Evolutionary conservation across 2,113 vertebrate species (phyloP).

Genomic region (Pelvicachromis taeniatus): DNA sequence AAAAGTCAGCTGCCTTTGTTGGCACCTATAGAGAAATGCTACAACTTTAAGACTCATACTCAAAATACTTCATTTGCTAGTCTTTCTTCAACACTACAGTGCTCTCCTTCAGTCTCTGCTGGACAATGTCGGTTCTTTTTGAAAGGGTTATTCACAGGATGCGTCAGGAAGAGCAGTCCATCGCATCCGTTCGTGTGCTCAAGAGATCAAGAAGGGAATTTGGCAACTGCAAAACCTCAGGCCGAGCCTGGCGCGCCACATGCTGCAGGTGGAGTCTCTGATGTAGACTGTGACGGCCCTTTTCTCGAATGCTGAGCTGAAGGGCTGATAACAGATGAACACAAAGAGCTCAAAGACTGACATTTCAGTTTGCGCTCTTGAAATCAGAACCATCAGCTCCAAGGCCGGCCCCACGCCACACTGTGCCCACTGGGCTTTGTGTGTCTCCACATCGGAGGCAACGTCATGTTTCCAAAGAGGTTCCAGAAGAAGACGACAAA

Average conservation of each 20-base stretch:
- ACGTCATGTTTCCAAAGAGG: constrained; percentile 31
- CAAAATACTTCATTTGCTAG: constrained; percentile 27
- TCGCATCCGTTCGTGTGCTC: not conserved
- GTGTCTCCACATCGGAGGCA: not conserved
- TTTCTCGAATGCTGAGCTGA: not conserved
- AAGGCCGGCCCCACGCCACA: not conserved
- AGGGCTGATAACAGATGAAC: not conserved
- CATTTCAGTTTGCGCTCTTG: not conserved
- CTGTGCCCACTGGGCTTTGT: not conserved
- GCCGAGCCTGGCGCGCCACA: not conserved
- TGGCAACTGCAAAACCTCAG: not conserved
- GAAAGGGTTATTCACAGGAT: not conserved
- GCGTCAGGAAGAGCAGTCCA: not conserved
- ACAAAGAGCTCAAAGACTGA: not conserved
- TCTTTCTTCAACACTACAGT: not conserved
- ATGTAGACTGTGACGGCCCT: not conserved
- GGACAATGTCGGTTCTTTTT: not conserved
- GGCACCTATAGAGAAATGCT: not conserved
- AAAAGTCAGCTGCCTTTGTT: not conserved
- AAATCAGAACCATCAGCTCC: not conserved
- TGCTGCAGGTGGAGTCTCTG: not conserved
- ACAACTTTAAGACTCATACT: constrained; percentile 9
- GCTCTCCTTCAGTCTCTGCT: not conserved
- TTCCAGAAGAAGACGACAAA: not conserved
- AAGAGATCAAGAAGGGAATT: not conserved